These are phyloP conservation scores for Loris lydekkerianus DNA, from an alignment of 2,797 vertebrate genomes.

Conservation along the genomic window DNA sequence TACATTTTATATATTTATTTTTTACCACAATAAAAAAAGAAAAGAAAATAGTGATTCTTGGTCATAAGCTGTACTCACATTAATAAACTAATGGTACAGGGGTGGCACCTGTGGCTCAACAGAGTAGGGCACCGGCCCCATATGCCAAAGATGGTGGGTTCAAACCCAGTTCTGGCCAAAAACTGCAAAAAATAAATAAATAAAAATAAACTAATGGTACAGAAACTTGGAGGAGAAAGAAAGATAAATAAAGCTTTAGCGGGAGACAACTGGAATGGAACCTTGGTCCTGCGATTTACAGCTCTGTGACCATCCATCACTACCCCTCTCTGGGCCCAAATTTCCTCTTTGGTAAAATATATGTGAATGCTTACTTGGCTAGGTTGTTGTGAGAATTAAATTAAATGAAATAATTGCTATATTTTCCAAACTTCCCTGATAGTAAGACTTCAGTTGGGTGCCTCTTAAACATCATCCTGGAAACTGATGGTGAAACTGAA, in stretches of 20 bases:
- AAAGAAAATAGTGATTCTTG: not conserved
- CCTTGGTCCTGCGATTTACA: not conserved
- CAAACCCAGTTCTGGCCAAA: too few relatives aligned
- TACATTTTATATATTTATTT: not conserved
- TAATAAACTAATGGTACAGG: not conserved
- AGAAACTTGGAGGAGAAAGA: not conserved
- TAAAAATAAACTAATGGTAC: not conserved
- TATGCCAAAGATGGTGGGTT: too few relatives aligned
- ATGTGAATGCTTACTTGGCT: not conserved
- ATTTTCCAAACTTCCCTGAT: not conserved
- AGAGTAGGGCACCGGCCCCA: too few relatives aligned
- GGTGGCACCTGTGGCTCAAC: too few relatives aligned
- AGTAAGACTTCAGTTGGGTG: not conserved
- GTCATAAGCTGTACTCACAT: not conserved
- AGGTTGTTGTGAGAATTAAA: not conserved
- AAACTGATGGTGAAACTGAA: not conserved
- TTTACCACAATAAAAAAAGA: not conserved
- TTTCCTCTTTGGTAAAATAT: conserved; percentile 25
- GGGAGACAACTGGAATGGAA: not conserved
- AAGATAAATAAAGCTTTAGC: not conserved
- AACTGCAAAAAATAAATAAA: too few relatives aligned
- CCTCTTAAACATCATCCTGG: not conserved
- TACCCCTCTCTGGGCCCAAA: not conserved
- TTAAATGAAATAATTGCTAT: not conserved
- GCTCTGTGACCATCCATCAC: not conserved